Evolutionary conservation across 1,140 invertebrate genomes (phyloP).

Genomic region (Tetranychus urticae): DNA sequence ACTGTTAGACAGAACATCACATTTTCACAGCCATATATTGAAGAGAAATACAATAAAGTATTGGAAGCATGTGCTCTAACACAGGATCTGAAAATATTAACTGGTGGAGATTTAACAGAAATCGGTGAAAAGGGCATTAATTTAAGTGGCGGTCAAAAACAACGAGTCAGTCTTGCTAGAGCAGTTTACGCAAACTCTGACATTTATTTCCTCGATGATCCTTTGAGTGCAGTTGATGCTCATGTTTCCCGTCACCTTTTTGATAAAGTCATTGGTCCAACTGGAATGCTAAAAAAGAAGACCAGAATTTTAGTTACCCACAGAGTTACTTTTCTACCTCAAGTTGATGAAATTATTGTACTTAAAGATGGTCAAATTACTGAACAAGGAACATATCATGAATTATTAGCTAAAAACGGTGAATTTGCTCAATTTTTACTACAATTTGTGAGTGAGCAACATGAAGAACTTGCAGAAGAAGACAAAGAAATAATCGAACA

Average conservation of each 20-base stretch:
- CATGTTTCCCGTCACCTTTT: slow-evolving; percentile 91
- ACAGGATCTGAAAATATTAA: slow-evolving; percentile 13
- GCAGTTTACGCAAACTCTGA: slow-evolving; percentile 16
- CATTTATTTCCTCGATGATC: slow-evolving; percentile 24
- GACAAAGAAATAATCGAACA: neutral
- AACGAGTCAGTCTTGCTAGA: slow-evolving; percentile 16
- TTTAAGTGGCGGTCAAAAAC: slow-evolving; percentile 13
- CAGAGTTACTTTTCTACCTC: slow-evolving; percentile 36
- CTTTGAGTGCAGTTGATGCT: slow-evolving; percentile 53
- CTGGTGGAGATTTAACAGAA: slow-evolving; percentile 54
- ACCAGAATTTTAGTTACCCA: slow-evolving; percentile 16
- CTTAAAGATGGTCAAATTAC: slow-evolving; percentile 38
- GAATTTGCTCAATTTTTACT: slow-evolving; percentile 15
- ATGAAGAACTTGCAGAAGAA: slow-evolving; percentile 1
- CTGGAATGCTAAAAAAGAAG: slow-evolving; percentile 48
- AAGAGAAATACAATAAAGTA: slow-evolving; percentile 24
- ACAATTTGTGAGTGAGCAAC: slow-evolving; percentile 16
- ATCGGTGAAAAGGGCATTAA: slow-evolving; percentile 49
- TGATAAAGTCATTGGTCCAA: slow-evolving; percentile 59
- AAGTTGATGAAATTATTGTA: slow-evolving; percentile 66
- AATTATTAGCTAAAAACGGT: slow-evolving; percentile 19
- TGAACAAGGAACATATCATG: slow-evolving; percentile 25
- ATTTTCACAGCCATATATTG: slow-evolving; percentile 16
- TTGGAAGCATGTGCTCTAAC: slow-evolving; percentile 15
- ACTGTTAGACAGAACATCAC: slow-evolving; percentile 37